Evolutionary conservation across 2,797 vertebrate species (phyloP).

Genomic region (Fratercula arctica): DNA sequence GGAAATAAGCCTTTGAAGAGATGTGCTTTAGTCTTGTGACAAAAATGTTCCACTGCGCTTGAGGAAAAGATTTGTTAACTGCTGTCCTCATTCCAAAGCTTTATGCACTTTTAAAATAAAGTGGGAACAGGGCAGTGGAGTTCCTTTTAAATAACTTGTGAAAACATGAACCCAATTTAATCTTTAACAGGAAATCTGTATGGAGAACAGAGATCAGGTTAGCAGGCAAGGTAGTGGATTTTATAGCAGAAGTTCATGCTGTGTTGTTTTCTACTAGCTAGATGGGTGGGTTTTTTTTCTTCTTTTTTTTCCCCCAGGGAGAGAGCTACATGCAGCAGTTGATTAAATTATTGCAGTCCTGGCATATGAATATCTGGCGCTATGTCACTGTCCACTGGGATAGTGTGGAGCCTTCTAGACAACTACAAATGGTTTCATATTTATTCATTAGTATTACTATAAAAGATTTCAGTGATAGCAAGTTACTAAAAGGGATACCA

Average conservation of each 20-base stretch:
- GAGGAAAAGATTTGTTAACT: slow-evolving; percentile 44
- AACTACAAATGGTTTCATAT: not conserved
- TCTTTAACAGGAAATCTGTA: not conserved
- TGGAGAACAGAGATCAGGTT: not conserved
- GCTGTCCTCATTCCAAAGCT: not conserved
- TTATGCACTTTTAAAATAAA: slow-evolving; percentile 16
- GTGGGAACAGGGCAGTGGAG: not conserved
- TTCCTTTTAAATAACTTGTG: not conserved
- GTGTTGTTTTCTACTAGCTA: not conserved
- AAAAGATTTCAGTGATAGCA: not conserved
- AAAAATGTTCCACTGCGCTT: not conserved
- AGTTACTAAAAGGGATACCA: not conserved
- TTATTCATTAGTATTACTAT: not conserved
- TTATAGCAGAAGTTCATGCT: not conserved
- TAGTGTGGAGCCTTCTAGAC: not conserved
- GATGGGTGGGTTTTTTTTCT: not conserved
- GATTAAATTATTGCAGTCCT: not conserved
- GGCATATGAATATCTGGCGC: not conserved
- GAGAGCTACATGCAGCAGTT: not conserved
- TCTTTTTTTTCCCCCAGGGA: accelerated
- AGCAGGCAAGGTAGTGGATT: not conserved
- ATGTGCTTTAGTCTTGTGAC: slow-evolving; percentile 13
- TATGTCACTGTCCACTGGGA: not conserved
- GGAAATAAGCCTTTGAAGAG: slow-evolving; percentile 32
- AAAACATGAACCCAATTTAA: not conserved